Conservation (phyloP, 2,797 vertebrate genomes). For the Malurus splendens region DNA sequence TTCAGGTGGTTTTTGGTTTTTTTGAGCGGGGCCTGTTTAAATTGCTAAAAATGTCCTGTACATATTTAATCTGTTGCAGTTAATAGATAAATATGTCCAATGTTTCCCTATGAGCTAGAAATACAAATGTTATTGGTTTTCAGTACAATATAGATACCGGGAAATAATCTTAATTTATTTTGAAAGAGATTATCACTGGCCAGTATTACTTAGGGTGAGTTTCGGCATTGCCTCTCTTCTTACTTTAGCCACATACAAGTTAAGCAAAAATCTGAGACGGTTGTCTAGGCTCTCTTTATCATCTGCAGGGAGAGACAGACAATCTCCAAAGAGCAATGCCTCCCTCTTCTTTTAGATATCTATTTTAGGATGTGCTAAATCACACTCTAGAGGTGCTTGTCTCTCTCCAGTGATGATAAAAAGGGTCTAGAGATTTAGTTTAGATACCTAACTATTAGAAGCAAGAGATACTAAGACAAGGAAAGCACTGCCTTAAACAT, state of each 20-base stretch:
- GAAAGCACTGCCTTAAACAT: background rate
- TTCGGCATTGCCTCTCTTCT: background rate
- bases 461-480: background rate
- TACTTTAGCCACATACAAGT: background rate
- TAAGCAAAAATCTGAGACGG: background rate
- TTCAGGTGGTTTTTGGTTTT: background rate
- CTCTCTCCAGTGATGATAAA: background rate
- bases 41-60: background rate
- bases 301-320: background rate
- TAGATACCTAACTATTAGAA: background rate
- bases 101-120: background rate
- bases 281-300: background rate
- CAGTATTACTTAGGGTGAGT: background rate
- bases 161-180: background rate
- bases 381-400: background rate
- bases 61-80: background rate
- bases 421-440: background rate
- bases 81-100: background rate
- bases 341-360: background rate
- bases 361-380: slow-evolving; percentile 21
- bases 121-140: background rate
- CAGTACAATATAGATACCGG: background rate
- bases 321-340: background rate
- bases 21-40: background rate
- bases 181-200: background rate